These are phyloP conservation scores for Mormyrus lacerda DNA, from an alignment of 2,113 vertebrate genomes.

Conservation along the genomic window DNA sequence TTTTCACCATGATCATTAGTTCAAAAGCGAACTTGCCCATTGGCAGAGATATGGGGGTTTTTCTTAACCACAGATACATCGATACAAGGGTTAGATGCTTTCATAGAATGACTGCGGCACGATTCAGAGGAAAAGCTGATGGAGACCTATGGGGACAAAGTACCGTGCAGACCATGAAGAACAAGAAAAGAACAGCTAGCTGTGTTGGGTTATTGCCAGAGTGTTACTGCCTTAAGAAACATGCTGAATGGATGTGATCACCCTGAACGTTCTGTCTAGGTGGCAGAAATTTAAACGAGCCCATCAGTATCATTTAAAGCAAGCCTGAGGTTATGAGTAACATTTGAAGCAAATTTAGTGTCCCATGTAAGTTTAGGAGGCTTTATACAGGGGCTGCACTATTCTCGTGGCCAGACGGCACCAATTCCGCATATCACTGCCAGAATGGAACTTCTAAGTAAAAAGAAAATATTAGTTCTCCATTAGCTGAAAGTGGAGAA, in stretches of 20 bases:
- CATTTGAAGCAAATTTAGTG: not conserved
- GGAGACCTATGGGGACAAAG: not conserved
- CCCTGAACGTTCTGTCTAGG: not conserved
- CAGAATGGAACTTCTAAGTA: not conserved
- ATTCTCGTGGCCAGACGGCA: not conserved
- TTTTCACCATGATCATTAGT: slow-evolving; percentile 27
- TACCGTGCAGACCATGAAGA: not conserved
- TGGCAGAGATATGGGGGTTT: slow-evolving; percentile 14
- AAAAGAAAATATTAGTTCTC: slow-evolving; percentile 1
- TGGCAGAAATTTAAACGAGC: not conserved
- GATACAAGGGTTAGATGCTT: slow-evolving; percentile 28
- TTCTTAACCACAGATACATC: slow-evolving; percentile 31
- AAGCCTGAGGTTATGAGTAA: not conserved
- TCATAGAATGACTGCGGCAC: slow-evolving; percentile 26
- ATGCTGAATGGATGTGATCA: not conserved
- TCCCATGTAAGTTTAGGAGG: not conserved
- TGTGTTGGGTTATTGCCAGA: not conserved
- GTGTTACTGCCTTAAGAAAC: not conserved
- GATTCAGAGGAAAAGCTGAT: not conserved
- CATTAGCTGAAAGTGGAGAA: not conserved
- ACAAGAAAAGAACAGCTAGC: not conserved
- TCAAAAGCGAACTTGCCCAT: slow-evolving; percentile 1
- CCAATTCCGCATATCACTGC: not conserved
- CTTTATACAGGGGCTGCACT: not conserved
- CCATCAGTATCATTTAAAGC: not conserved